Conservation (phyloP, 1,140 invertebrate species). For the Orussus abietinus region DNA sequence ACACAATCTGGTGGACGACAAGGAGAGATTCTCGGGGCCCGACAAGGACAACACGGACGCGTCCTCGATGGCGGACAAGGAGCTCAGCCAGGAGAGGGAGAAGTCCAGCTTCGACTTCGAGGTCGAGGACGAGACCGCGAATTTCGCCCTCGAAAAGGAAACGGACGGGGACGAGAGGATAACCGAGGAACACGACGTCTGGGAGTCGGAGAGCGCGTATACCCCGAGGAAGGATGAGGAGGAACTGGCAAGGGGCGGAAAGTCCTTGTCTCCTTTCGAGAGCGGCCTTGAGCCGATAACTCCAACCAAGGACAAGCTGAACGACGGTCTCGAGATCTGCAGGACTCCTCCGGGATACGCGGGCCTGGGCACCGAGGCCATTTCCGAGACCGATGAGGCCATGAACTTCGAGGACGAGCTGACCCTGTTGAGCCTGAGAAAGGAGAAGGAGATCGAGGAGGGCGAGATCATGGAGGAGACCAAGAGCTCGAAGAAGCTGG, state of each 20-base stretch:
- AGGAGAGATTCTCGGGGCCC: background rate
- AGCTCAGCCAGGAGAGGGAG: conserved; percentile 15
- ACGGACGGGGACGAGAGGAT: conserved; percentile 15
- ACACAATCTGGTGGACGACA: background rate
- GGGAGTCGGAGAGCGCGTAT: conserved; percentile 49
- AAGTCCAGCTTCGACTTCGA: conserved; percentile 23
- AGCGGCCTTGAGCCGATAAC: conserved; percentile 46
- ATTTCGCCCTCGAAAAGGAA: conserved; percentile 27
- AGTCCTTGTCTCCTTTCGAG: conserved; percentile 18
- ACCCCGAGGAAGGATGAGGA: conserved; percentile 47
- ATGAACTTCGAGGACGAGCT: conserved; percentile 48
- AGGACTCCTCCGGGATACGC: conserved; percentile 46
- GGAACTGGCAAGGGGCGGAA: conserved; percentile 1
- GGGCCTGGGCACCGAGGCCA: conserved; percentile 46
- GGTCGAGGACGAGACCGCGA: conserved; percentile 25
- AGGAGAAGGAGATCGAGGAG: conserved; percentile 42
- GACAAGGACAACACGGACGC: conserved; percentile 6
- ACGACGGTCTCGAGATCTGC: conserved; percentile 42
- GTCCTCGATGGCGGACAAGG: conserved; percentile 3
- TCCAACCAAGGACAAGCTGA: conserved; percentile 36
- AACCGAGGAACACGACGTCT: conserved; percentile 16
- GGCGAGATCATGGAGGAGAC: conserved; percentile 50
- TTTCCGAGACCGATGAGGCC: conserved; percentile 45
- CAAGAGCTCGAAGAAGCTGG: conserved; percentile 14
- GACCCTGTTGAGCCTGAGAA: conserved; percentile 25